Conservation (phyloP, 2,797 vertebrate species). For the Sus cebifrons region DNA sequence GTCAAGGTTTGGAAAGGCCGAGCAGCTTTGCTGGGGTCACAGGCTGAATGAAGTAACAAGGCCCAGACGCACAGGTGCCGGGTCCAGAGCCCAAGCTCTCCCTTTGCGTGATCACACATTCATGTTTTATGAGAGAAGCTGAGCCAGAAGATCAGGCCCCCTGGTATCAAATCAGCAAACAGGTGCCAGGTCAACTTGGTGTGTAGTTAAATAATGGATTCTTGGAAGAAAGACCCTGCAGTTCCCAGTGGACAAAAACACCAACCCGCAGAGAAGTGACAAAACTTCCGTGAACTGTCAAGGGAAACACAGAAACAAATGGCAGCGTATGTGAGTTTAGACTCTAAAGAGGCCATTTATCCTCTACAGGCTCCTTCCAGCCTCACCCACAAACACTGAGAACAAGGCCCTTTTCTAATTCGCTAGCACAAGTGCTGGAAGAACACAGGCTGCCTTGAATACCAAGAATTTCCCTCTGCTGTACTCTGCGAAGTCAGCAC, state of each 20-base stretch:
- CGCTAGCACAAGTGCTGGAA: background rate
- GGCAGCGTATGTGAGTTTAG: rapidly evolving
- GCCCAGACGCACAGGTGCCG: background rate
- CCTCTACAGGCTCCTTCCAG: background rate
- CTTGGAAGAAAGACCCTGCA: background rate
- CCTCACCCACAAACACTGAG: background rate
- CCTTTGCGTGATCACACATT: background rate
- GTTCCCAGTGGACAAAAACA: background rate
- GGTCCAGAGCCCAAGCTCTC: background rate
- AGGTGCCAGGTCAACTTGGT: background rate
- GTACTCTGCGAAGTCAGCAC: background rate
- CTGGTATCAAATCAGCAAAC: background rate
- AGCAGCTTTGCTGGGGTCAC: background rate
- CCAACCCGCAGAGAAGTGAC: background rate
- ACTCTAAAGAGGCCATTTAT: background rate
- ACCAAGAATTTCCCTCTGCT: background rate
- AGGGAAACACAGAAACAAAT: background rate
- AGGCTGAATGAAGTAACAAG: background rate
- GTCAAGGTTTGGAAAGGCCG: background rate
- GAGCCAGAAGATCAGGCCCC: background rate
- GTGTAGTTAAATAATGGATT: background rate
- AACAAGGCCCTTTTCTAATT: slow-evolving; percentile 9
- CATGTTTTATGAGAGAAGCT: rapidly evolving
- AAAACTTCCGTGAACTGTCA: background rate
- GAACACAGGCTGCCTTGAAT: background rate